Conservation (phyloP, 2,888 invertebrate species). For the Luperina testacea region DNA sequence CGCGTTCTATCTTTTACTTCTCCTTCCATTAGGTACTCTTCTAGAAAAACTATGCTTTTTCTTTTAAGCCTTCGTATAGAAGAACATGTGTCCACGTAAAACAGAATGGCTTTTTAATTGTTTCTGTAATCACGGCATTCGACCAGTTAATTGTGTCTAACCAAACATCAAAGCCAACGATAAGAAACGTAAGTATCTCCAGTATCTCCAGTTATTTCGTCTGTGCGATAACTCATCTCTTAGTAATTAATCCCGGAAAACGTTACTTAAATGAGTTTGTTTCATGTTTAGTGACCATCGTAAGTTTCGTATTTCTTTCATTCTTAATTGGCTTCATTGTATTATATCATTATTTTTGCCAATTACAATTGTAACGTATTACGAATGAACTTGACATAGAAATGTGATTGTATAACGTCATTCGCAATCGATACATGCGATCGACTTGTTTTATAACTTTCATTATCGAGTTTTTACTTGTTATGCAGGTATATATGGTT, state of each 20-base stretch:
- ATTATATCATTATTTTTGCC: slow-evolving; percentile 9
- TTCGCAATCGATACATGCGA: slow-evolving; percentile 27
- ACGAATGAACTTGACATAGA: slow-evolving; percentile 69
- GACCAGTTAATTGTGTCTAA: too few species aligned
- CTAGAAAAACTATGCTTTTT: not conserved
- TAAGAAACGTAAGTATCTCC: too few species aligned
- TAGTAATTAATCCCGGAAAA: not conserved
- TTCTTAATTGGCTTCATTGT: not conserved
- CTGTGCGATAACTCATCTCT: not conserved
- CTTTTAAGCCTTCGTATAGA: too few species aligned
- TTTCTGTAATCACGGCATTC: too few species aligned
- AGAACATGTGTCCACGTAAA: too few species aligned
- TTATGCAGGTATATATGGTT: not conserved
- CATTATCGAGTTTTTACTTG: slow-evolving; percentile 28
- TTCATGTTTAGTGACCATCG: not conserved
- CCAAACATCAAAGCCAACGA: too few species aligned
- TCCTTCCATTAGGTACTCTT: not conserved
- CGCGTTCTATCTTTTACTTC: not conserved
- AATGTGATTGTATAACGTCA: slow-evolving; percentile 36
- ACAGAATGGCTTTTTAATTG: too few species aligned
- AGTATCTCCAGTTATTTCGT: not conserved
- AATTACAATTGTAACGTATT: slow-evolving; percentile 38
- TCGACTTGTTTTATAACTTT: slow-evolving; percentile 46
- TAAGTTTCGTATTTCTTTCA: not conserved
- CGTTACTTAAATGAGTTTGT: not conserved